phyloP scores from a whole-genome alignment of 1,140 invertebrate species.

The Leptinotarsa texana region DNA sequence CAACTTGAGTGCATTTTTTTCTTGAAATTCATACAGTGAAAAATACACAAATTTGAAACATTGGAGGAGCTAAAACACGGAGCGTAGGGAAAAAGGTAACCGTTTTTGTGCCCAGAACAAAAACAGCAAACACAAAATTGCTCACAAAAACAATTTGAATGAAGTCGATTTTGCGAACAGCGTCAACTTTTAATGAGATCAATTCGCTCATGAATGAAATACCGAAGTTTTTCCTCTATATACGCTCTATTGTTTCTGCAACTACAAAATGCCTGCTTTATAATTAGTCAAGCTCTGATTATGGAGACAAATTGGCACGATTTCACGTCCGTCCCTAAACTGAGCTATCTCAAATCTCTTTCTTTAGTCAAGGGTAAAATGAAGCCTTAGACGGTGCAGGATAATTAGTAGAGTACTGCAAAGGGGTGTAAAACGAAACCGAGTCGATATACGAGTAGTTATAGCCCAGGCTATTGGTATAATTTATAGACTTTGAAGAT shows the following conservation, averaged over 20 bases:
- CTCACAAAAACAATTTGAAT: no score
- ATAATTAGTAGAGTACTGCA: neutral
- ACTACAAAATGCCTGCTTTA: neutral
- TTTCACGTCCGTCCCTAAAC: neutral
- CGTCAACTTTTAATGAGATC: no score
- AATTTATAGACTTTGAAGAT: neutral
- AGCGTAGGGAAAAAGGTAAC: no score
- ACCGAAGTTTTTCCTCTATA: no score
- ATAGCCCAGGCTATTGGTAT: neutral
- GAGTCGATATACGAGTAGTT: neutral
- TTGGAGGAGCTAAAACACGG: no score
- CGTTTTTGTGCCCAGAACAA: no score
- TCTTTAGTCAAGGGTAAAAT: neutral
- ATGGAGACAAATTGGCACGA: neutral
- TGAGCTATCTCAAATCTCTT: neutral
- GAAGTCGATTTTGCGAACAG: no score
- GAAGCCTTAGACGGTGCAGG: neutral
- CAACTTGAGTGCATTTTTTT: no score
- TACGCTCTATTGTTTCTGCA: neutral
- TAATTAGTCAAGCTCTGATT: neutral
- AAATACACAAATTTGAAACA: no score
- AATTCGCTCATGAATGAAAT: no score
- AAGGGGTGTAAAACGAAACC: neutral
- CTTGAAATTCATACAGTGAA: no score
- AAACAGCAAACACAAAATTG: no score